These are phyloP conservation scores for Brenthis daphne DNA, from an alignment of 2,888 invertebrate species.

Conservation along the genomic window DNA sequence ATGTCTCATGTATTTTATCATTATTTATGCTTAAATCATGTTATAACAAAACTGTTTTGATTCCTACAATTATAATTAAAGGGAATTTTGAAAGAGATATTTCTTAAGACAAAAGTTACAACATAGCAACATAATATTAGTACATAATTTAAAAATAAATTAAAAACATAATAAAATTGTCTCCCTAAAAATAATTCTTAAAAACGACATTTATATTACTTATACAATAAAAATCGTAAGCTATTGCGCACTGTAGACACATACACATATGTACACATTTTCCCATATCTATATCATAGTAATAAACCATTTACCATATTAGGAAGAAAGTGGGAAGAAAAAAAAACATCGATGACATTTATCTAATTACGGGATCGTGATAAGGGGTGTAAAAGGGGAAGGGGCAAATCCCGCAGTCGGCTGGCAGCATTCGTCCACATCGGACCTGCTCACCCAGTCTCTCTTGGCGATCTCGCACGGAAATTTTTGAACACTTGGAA, in stretches of 20 bases:
- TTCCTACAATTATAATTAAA: too few relatives aligned
- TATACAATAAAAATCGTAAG: too few relatives aligned
- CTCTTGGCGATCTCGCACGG: conserved; percentile 2
- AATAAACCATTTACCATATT: conserved; percentile 32
- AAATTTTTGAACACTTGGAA: conserved; percentile 29
- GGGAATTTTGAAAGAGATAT: too few relatives aligned
- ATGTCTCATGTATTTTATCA: too few relatives aligned
- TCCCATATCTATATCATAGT: background rate
- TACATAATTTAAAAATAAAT: too few relatives aligned
- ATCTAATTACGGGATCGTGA: conserved; percentile 80
- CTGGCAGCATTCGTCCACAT: conserved; percentile 42
- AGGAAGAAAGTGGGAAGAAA: conserved; percentile 54
- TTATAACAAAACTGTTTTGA: too few relatives aligned
- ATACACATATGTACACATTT: background rate
- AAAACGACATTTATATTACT: too few relatives aligned
- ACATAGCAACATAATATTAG: too few relatives aligned
- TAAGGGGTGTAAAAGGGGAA: conserved; percentile 59
- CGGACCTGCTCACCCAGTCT: conserved; percentile 37
- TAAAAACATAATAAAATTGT: too few relatives aligned
- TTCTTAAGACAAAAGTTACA: too few relatives aligned
- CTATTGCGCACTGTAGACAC: background rate
- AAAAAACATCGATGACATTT: conserved; percentile 79
- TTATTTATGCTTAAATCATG: too few relatives aligned
- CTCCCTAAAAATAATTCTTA: too few relatives aligned
- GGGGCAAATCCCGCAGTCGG: conserved; percentile 60